phyloP scores from a whole-genome alignment of 2,113 vertebrate genomes.

The Gymnarchus niloticus region DNA sequence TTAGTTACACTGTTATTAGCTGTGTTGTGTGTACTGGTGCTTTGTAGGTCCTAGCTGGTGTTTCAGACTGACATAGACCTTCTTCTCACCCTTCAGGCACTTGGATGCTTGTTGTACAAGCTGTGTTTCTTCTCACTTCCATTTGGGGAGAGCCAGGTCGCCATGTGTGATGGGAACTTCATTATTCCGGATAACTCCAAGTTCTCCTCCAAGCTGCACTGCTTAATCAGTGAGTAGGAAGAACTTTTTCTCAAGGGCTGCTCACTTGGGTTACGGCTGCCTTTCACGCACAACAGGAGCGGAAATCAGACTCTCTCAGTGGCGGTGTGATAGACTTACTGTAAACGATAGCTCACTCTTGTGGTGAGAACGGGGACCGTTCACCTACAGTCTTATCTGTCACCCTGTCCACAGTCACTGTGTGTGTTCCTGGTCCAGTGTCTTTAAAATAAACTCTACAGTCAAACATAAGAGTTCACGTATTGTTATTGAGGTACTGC shows the following conservation, averaged over 20 bases:
- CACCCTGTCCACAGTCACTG: neutral
- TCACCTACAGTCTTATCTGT: neutral
- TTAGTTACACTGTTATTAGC: neutral
- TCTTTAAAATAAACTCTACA: too few species aligned
- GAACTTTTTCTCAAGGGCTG: neutral
- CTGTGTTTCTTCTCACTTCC: conserved; percentile 97
- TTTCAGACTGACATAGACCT: neutral
- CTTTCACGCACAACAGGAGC: neutral
- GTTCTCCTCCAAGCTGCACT: conserved; percentile 81
- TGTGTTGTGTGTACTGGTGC: neutral
- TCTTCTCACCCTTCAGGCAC: conserved; percentile 67
- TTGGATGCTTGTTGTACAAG: conserved; percentile 98
- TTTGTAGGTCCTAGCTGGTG: neutral
- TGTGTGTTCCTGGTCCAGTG: neutral
- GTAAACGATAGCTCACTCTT: neutral
- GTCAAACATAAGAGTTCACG: neutral
- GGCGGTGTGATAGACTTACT: neutral
- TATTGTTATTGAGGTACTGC: neutral
- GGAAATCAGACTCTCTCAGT: neutral
- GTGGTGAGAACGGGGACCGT: conserved; percentile 9
- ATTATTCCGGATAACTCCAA: conserved; percentile 89
- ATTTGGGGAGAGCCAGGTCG: conserved; percentile 97
- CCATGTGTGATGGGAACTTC: conserved; percentile 94
- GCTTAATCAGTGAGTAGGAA: conserved; percentile 86
- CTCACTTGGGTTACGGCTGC: neutral